Percentiles rank a stretch among this genome's conserved stretches.
phyloP scores from a whole-genome alignment of 2,888 invertebrate species.

The Neocrepidodera transversa region DNA sequence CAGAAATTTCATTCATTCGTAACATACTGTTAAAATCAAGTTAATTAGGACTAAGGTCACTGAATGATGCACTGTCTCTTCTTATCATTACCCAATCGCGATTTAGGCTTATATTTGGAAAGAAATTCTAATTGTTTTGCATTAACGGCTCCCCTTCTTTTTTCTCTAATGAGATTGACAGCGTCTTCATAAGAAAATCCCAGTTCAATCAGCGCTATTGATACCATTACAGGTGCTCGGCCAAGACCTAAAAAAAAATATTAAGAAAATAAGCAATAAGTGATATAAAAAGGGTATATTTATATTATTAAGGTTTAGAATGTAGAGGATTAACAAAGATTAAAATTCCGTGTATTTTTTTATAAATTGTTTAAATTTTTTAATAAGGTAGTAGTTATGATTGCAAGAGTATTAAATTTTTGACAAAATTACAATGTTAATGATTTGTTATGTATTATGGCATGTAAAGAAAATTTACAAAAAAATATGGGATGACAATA shows the following conservation, averaged over 20 bases:
- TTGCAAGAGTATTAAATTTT: too few species aligned
- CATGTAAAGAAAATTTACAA: too few species aligned
- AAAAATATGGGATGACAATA: too few species aligned
- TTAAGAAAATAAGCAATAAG: background rate
- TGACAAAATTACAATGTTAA: too few species aligned
- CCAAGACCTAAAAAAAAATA: slow-evolving; percentile 38
- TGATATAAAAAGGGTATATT: too few species aligned
- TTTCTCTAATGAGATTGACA: slow-evolving; percentile 41
- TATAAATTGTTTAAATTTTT: background rate
- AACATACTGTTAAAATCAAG: too few species aligned
- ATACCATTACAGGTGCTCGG: slow-evolving; percentile 44
- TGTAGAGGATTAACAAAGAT: too few species aligned
- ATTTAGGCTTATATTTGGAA: slow-evolving; percentile 42
- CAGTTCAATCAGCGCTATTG: slow-evolving; percentile 43
- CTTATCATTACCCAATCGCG: slow-evolving; percentile 34
- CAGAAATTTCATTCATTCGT: too few species aligned
- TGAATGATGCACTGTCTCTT: slow-evolving; percentile 40
- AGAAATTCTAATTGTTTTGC: slow-evolving; percentile 43
- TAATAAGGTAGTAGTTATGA: too few species aligned
- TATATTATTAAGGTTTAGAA: too few species aligned
- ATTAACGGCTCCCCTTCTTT: slow-evolving; percentile 44
- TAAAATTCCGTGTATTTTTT: too few species aligned
- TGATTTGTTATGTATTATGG: too few species aligned
- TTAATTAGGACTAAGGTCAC: slow-evolving; percentile 9
- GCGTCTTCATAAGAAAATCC: slow-evolving; percentile 45